Evolutionary conservation across 2,888 invertebrate genomes (phyloP), one percentile per base, ranked within the genome.

Genomic region (Ommatoiulus sabulosus): DNA sequence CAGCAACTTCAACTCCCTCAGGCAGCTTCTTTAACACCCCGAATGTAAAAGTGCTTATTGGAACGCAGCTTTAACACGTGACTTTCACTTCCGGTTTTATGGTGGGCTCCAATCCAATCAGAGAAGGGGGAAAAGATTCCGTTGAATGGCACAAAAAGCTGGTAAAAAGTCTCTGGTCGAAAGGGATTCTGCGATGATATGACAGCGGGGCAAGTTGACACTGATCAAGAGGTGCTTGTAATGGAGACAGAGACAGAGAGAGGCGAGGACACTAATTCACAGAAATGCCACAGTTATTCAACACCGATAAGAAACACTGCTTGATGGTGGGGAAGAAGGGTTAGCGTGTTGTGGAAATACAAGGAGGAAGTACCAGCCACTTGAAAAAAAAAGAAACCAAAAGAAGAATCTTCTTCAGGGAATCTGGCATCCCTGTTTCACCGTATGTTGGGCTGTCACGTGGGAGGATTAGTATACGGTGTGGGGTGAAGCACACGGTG

Each of bases 341-440:
- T 5, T 52, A 24, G 24, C 63, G 20, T 24, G 72, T 20, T 24
- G 20, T 24, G 72, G 72, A 72, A 35, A 72, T 72, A 72, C 63
- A 63, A 15, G 63, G 57, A 57, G 57, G 0, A 63, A 20, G 63
- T 63, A 20, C 63, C 63, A 20, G 63, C 20, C 63, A 63, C 20
- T 12, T 63, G 0, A 20, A 63, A 63, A 63, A 63, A 63, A 20
- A 15, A n/a, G n/a, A n/a, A n/a, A n/a, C n/a, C n/a, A n/a, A n/a
- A n/a, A n/a, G n/a, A 35, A 35, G 35, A 35, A 35, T 35, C 35
- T 2, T 35, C 63, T 20, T n/a, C 72, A 8, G 72, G 63, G 72
- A 72, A 20, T 72, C 72, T 72, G 72, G 72, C 72, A 72, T 72
- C 72, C 72, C 72, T 72, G 72, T 72, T 72, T 72, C 72, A 72